Conservation (phyloP, 1,140 invertebrate species). For the Nasonia giraulti region DNA sequence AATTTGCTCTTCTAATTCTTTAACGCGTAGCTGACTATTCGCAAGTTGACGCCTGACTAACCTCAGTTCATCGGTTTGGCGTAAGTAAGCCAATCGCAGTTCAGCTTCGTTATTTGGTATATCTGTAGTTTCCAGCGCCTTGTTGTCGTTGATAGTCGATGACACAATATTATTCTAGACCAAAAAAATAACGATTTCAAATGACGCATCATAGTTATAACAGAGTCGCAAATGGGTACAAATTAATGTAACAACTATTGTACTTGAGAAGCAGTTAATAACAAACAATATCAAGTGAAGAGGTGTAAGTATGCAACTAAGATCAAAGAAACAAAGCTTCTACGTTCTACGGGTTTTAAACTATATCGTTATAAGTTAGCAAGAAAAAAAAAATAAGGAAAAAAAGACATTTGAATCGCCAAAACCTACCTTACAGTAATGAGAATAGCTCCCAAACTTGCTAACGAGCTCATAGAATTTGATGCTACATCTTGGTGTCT, state of each 20-base stretch:
- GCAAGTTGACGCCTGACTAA: slow-evolving; percentile 83
- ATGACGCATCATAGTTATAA: neutral
- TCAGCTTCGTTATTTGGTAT: slow-evolving; percentile 74
- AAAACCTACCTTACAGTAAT: slow-evolving; percentile 61
- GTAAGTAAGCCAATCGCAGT: slow-evolving; percentile 83
- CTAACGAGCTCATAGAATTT: slow-evolving; percentile 69
- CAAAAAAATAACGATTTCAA: neutral
- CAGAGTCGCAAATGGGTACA: neutral
- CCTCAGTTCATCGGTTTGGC: slow-evolving; percentile 86
- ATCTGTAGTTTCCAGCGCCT: slow-evolving; percentile 65
- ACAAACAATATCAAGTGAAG: slow-evolving; percentile 7
- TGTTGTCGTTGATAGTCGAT: slow-evolving; percentile 66
- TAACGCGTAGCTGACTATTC: slow-evolving; percentile 84
- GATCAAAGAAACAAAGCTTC: neutral
- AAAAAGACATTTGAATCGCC: slow-evolving; percentile 49
- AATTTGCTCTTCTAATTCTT: slow-evolving; percentile 85
- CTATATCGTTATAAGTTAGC: slow-evolving; percentile 32
- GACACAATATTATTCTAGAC: slow-evolving; percentile 61
- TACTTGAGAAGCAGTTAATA: slow-evolving; percentile 33
- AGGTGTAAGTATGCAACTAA: neutral
- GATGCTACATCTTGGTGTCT: slow-evolving; percentile 68
- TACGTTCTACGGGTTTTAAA: neutral
- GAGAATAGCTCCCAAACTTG: slow-evolving; percentile 66
- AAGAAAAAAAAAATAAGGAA: slow-evolving; percentile 52
- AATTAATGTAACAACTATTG: neutral